Evolutionary conservation across 2,888 invertebrate species (phyloP).

Genomic region (Mythimna impura): DNA sequence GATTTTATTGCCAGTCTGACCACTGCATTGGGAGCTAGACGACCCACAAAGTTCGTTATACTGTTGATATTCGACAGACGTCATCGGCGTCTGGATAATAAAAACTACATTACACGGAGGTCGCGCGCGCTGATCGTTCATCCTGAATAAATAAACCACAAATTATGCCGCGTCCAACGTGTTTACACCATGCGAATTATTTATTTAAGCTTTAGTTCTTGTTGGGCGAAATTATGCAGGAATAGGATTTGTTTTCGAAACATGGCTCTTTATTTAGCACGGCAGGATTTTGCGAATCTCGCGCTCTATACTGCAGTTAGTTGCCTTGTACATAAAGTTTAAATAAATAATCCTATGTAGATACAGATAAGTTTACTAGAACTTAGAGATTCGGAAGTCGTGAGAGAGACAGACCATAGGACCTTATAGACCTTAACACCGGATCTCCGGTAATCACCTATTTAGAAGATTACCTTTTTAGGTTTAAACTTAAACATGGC

Average conservation of each 20-base stretch:
- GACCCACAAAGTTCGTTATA: slow-evolving; percentile 53
- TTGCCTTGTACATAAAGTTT: no score
- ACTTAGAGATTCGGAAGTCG: neutral
- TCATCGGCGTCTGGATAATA: slow-evolving; percentile 69
- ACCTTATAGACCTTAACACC: no score
- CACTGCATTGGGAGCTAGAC: slow-evolving; percentile 50
- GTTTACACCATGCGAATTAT: slow-evolving; percentile 71
- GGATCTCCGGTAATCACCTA: neutral
- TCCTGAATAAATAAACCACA: slow-evolving; percentile 75
- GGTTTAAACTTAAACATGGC: no score
- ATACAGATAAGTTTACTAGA: neutral
- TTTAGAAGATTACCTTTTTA: neutral
- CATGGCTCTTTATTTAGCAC: slow-evolving; percentile 9
- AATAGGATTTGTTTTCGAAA: slow-evolving; percentile 37
- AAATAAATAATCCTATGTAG: no score
- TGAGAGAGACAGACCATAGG: neutral
- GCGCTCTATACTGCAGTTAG: neutral
- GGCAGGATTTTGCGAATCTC: neutral
- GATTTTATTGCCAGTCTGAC: slow-evolving; percentile 50
- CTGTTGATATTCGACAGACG: slow-evolving; percentile 59
- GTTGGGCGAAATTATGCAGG: slow-evolving; percentile 29
- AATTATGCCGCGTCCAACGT: slow-evolving; percentile 67
- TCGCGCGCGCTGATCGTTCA: slow-evolving; percentile 71
- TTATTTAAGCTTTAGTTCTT: slow-evolving; percentile 57
- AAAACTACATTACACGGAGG: slow-evolving; percentile 72